phyloP scores from a whole-genome alignment of 2,888 invertebrate genomes.

The Hyalella azteca region DNA sequence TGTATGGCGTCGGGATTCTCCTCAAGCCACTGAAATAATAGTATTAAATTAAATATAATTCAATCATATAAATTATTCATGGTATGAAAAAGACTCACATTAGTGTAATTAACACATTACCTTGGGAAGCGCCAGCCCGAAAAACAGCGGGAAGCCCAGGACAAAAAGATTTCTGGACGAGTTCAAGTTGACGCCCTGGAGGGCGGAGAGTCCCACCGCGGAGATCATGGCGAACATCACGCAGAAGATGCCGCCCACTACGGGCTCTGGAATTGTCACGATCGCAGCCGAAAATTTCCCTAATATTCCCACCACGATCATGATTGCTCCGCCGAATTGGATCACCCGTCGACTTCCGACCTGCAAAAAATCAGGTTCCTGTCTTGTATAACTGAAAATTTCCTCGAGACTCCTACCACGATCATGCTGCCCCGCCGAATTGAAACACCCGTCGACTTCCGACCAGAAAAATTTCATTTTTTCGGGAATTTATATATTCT shows the following conservation, averaged over 20 bases:
- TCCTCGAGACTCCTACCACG: no score
- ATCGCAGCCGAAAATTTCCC: conserved; percentile 71
- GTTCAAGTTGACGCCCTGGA: conserved; percentile 82
- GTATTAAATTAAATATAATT: background rate
- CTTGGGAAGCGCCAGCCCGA: conserved; percentile 69
- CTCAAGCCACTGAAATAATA: conserved; percentile 44
- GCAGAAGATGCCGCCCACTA: conserved; percentile 80
- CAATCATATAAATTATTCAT: background rate
- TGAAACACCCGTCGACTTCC: no score
- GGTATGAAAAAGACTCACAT: background rate
- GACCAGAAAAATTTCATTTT: no score
- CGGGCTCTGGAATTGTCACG: conserved; percentile 80
- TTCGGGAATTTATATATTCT: no score
- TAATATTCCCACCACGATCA: conserved; percentile 61
- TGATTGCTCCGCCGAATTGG: conserved; percentile 60
- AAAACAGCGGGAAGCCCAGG: conserved; percentile 84
- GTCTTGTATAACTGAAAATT: no score
- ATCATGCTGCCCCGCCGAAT: no score
- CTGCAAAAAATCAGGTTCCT: no score
- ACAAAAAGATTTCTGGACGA: conserved; percentile 87
- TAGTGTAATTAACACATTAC: background rate
- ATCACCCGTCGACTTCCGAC: conserved; percentile 61
- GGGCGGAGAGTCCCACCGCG: conserved; percentile 70
- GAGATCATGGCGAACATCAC: conserved; percentile 84
- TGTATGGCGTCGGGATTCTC: conserved; percentile 40